Evolutionary conservation across 2,888 invertebrate genomes (phyloP).

Genomic region (Oxystoma pomonae): DNA sequence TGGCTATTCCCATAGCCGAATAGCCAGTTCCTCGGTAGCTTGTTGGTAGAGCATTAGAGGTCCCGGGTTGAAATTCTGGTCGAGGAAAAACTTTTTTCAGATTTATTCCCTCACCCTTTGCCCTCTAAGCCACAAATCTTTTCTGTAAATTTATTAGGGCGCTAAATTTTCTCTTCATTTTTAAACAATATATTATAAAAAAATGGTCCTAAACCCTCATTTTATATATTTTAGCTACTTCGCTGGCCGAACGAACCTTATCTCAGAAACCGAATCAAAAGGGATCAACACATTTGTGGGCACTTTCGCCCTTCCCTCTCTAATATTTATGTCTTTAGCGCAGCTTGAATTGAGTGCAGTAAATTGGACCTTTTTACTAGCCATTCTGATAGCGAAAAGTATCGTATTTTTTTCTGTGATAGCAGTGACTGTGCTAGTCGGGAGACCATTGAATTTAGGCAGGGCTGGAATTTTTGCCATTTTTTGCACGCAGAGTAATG

Average conservation of each 20-base stretch:
- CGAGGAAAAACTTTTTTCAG: no score
- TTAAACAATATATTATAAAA: no score
- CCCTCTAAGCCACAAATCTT: no score
- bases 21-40: no score
- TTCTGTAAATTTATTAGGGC: no score
- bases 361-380: slow-evolving; percentile 87
- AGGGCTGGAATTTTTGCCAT: slow-evolving; percentile 89
- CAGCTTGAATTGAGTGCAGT: slow-evolving; percentile 65
- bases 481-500: slow-evolving; percentile 95
- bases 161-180: no score
- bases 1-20: no score
- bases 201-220: no score
- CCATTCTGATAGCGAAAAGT: slow-evolving; percentile 81
- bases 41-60: no score
- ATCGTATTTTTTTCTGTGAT: slow-evolving; percentile 79
- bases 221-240: slow-evolving; percentile 70
- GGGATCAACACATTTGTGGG: slow-evolving; percentile 91
- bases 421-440: slow-evolving; percentile 70
- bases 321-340: slow-evolving; percentile 88
- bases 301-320: slow-evolving; percentile 86
- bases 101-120: no score
- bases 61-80: no score
- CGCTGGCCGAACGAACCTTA: slow-evolving; percentile 78
- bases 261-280: slow-evolving; percentile 78
- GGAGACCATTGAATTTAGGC: slow-evolving; percentile 76